Evolutionary conservation across 2,888 invertebrate species (phyloP), one percentile per base, ranked within the genome.

Genomic region (Patella pellucida): DNA sequence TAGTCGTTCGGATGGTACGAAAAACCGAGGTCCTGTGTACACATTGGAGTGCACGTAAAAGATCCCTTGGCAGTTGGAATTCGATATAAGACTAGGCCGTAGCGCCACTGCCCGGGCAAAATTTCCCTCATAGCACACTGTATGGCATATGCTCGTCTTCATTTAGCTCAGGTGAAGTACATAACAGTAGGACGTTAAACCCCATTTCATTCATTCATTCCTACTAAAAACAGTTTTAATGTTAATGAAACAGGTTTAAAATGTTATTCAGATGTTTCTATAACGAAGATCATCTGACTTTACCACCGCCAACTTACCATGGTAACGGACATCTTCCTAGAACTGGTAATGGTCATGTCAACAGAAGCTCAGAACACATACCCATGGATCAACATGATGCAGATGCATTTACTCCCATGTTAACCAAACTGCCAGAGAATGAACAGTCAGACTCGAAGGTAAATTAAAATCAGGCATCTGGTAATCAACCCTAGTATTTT

Each of bases 381-480:
- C 62, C 62, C 19, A 62, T 62, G 62, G 78, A 78, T 52, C 69
- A 76, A 12, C 80, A 84, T 69, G 85, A 86, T 73, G 79, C 85
- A 76, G 87, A 85, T 19, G 79, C 83, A 3, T 80, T 82, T 69
- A 84, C 85, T 1, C 85, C 88, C 11, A 86, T 88, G 85, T 75
- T 87, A 67, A 79, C 79, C 16, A 73, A 78, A 27, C 75, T 86
- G 23, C 82, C 82, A 19, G 86, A 88, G 76, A 87, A 87, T 75
- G 84, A 86, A 73, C 78, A 85, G 19, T 84, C 83, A 12, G 87
- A 88, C 69, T 83, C 86, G 14, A 88, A 88, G 84, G 86, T 86
- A 74, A 75, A 56, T 9, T 14, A n/a, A 19, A n/a, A 7, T 9
- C 41, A 9, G 41, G 1, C 41, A 41, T 41, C 41, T 41, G 7